These are phyloP conservation scores for Leptosomus discolor DNA, from an alignment of 2,113 vertebrate species.

Conservation along the genomic window DNA sequence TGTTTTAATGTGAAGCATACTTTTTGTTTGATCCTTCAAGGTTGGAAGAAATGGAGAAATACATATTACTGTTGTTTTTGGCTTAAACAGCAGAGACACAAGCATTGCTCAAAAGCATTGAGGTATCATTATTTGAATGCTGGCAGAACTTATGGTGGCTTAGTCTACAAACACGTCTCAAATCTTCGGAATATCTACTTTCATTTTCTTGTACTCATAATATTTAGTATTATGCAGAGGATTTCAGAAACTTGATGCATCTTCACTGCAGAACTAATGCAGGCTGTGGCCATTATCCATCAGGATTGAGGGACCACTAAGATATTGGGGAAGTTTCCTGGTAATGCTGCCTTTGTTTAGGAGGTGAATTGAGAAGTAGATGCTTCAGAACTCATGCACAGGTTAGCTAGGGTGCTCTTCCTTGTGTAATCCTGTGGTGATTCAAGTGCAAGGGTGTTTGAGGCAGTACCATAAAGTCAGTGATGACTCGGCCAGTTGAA, in stretches of 20 bases:
- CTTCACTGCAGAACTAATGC: neutral
- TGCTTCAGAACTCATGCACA: neutral
- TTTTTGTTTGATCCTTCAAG: neutral
- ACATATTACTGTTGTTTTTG: neutral
- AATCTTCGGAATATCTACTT: neutral
- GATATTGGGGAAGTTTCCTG: neutral
- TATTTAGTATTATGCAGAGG: neutral
- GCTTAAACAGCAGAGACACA: neutral
- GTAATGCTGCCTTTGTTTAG: neutral
- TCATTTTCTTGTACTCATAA: neutral
- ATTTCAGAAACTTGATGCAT: neutral
- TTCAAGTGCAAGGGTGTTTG: neutral
- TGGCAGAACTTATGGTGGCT: too few relatives aligned
- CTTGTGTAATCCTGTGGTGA: neutral
- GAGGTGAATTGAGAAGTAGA: neutral
- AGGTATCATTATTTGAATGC: neutral
- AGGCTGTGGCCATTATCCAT: neutral
- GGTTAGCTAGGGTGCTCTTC: neutral
- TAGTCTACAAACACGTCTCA: neutral
- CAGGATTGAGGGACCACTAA: neutral
- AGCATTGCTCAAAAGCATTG: neutral
- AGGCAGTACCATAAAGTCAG: neutral
- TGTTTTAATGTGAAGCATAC: neutral
- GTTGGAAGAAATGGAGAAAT: neutral
- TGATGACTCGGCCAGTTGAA: neutral